A percentile compares a stretch with the other conserved stretches of the same genome.
Evolutionary conservation across 2,113 vertebrate genomes (phyloP).

Genomic region (Pangasianodon hypophthalmus): DNA sequence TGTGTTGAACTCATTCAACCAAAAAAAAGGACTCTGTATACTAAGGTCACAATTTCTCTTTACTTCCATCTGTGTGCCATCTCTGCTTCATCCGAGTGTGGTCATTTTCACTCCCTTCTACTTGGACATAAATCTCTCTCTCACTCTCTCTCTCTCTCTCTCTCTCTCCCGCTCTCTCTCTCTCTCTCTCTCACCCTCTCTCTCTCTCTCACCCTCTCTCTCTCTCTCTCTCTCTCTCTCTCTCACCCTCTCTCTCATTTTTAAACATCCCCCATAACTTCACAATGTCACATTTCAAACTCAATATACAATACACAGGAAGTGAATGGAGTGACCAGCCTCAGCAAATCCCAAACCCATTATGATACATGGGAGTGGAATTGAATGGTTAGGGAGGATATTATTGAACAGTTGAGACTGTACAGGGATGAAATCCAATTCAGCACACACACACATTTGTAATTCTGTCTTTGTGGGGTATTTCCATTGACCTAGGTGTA

Average conservation of each 20-base stretch:
- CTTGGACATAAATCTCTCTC: neutral
- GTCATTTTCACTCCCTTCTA: neutral
- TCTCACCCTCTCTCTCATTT: conserved; percentile 40
- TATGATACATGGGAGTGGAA: conserved; percentile 68
- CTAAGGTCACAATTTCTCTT: neutral
- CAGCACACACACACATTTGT: neutral
- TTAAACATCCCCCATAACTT: conserved; percentile 55
- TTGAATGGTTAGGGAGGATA: conserved; percentile 70
- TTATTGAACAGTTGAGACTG: conserved; percentile 64
- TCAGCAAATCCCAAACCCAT: conserved; percentile 55
- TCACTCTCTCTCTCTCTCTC: neutral
- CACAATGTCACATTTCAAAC: conserved; percentile 49
- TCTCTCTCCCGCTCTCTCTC: neutral
- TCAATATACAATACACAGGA: conserved; percentile 51
- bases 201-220: neutral
- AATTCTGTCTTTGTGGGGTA: conserved; percentile 14
- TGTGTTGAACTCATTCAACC: neutral
- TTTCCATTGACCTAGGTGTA: neutral
- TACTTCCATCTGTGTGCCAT: neutral
- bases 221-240: too few relatives aligned
- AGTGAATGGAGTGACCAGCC: conserved; percentile 64
- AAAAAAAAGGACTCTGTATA: too few relatives aligned
- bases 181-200: neutral
- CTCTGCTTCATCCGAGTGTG: neutral
- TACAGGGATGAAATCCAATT: conserved; percentile 58